Conservation (phyloP, 2,888 invertebrate genomes). For the Dryadula phaetusa region DNA sequence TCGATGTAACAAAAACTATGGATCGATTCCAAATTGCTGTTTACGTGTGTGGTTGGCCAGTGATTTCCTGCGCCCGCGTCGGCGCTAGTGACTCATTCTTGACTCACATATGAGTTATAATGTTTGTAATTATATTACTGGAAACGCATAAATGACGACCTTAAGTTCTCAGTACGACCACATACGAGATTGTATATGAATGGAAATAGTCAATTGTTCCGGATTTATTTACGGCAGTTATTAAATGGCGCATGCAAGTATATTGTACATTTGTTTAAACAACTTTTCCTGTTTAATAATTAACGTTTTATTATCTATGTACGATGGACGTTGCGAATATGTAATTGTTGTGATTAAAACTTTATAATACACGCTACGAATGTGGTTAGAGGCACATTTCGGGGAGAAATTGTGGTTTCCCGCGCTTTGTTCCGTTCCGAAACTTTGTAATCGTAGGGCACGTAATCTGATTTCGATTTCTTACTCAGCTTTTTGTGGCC, state of each 20-base stretch:
- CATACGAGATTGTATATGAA: constrained; percentile 39
- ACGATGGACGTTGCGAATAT: background rate
- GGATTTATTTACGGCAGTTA: constrained; percentile 6
- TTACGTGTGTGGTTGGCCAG: constrained; percentile 71
- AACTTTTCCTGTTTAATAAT: constrained; percentile 2
- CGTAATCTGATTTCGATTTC: constrained; percentile 78
- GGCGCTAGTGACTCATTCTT: constrained; percentile 54
- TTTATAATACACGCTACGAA: constrained; percentile 29
- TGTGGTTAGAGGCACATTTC: constrained; percentile 59
- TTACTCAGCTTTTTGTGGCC: constrained; percentile 71
- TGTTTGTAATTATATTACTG: constrained; percentile 70
- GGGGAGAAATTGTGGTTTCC: constrained; percentile 55
- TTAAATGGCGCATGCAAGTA: background rate
- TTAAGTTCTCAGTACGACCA: constrained; percentile 50
- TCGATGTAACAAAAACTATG: constrained; percentile 58
- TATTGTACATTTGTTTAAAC: background rate
- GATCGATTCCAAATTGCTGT: constrained; percentile 72
- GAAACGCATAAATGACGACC: constrained; percentile 63
- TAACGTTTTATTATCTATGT: background rate
- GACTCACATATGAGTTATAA: constrained; percentile 66
- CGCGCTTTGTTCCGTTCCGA: constrained; percentile 59
- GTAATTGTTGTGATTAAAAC: constrained; percentile 6
- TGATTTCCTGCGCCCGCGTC: constrained; percentile 51
- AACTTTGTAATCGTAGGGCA: constrained; percentile 75
- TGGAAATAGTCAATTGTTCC: constrained; percentile 32